These are phyloP conservation scores for Leucopternis melanops DNA, from an alignment of 2,113 vertebrate genomes.

Conservation along the genomic window DNA sequence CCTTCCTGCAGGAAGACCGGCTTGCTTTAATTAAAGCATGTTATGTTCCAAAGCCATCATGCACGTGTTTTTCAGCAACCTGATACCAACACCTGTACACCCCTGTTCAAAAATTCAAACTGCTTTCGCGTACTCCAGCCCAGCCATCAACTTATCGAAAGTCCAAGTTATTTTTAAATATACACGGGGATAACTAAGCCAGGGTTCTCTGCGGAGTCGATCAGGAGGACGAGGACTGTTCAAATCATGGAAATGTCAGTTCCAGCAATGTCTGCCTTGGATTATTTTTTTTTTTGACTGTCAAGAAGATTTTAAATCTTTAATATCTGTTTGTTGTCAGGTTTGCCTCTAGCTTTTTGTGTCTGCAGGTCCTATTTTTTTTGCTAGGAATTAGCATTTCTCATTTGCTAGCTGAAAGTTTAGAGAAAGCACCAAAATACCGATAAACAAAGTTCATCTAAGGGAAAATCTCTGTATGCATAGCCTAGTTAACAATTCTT, in stretches of 20 bases:
- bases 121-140: not conserved
- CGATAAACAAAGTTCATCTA: conserved; percentile 39
- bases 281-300: not conserved
- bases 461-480: conserved; percentile 16
- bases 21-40: conserved; percentile 36
- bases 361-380: not conserved
- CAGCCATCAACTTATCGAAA: not conserved
- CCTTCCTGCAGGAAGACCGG: conserved; percentile 7
- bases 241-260: conserved; percentile 4
- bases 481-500: conserved; percentile 43
- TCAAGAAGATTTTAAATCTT: conserved; percentile 43
- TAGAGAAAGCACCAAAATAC: conserved; percentile 12
- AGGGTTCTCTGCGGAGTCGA: not conserved
- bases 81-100: not conserved
- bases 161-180: conserved; percentile 26
- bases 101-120: not conserved
- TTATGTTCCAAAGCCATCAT: not conserved
- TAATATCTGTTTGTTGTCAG: conserved; percentile 49
- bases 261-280: not conserved
- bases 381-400: conserved; percentile 37
- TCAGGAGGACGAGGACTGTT: not conserved
- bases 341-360: conserved; percentile 20
- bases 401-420: conserved; percentile 37
- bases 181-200: not conserved
- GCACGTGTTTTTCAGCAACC: not conserved